Evolutionary conservation across 2,888 invertebrate genomes (phyloP).

Genomic region (Encarsia formosa): DNA sequence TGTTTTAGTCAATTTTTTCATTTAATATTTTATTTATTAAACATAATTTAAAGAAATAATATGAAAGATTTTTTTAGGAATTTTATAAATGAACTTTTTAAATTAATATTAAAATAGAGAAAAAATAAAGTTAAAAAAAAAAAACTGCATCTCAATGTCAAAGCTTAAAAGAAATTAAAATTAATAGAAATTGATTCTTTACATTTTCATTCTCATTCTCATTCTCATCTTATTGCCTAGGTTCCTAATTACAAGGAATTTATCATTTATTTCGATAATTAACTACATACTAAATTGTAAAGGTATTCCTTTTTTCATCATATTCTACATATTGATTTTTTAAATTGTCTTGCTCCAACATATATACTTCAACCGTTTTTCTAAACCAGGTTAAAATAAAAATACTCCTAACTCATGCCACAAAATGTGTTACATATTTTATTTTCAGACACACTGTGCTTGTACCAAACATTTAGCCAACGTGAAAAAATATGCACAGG

Average conservation of each 20-base stretch:
- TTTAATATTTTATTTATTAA: too few relatives aligned
- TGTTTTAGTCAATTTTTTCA: too few relatives aligned
- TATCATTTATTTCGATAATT: slow-evolving; percentile 40
- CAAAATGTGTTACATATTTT: slow-evolving; percentile 17
- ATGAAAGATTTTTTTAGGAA: too few relatives aligned
- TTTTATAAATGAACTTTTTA: too few relatives aligned
- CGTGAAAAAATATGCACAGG: slow-evolving; percentile 10
- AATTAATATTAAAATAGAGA: too few relatives aligned
- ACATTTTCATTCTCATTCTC: too few relatives aligned
- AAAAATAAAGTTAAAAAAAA: not conserved
- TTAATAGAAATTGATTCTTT: too few relatives aligned
- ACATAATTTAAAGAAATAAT: too few relatives aligned
- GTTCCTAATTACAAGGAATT: slow-evolving; percentile 42
- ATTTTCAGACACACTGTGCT: slow-evolving; percentile 24
- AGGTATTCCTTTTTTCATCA: slow-evolving; percentile 28
- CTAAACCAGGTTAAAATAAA: slow-evolving; percentile 13
- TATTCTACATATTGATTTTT: slow-evolving; percentile 28
- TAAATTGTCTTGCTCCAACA: slow-evolving; percentile 16
- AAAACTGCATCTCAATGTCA: not conserved
- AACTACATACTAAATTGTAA: slow-evolving; percentile 43
- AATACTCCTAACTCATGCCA: slow-evolving; percentile 27
- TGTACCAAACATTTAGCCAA: slow-evolving; percentile 9
- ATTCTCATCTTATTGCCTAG: too few relatives aligned
- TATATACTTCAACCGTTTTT: slow-evolving; percentile 3
- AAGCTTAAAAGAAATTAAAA: too few relatives aligned